Percentiles rank a stretch among this genome's conserved stretches.
These are phyloP conservation scores for Trachelus tabidus DNA, from an alignment of 2,888 invertebrate genomes.

Conservation along the genomic window DNA sequence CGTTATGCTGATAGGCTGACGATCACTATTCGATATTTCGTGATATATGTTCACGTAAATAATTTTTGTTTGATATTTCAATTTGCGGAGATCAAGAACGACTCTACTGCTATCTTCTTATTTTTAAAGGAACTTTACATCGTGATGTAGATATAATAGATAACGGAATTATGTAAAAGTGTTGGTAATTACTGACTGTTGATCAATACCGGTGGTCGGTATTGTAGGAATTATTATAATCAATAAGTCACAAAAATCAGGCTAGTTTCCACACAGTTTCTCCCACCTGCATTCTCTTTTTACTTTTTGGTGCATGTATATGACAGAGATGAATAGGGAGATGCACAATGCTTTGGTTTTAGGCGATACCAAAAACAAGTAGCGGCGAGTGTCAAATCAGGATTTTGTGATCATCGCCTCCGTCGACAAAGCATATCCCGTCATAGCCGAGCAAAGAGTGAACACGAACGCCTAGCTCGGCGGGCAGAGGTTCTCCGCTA, in stretches of 20 bases:
- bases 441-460: too few relatives aligned
- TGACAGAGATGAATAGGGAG: too few relatives aligned
- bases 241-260: background rate
- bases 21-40: background rate
- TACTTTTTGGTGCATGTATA: too few relatives aligned
- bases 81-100: background rate
- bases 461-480: too few relatives aligned
- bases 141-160: background rate
- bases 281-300: too few relatives aligned
- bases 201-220: background rate
- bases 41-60: too few relatives aligned
- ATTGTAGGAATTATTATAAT: background rate
- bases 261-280: too few relatives aligned
- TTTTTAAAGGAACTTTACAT: background rate
- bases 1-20: background rate
- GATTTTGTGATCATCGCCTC: too few relatives aligned
- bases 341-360: too few relatives aligned
- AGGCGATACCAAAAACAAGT: too few relatives aligned
- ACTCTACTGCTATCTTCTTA: background rate
- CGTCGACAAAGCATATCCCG: too few relatives aligned
- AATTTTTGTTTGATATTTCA: background rate
- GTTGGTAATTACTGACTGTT: background rate
- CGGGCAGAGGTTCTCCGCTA: too few relatives aligned
- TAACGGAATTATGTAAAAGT: background rate
- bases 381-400: fast-evolving